phyloP scores from a whole-genome alignment of 2,797 vertebrate species.

The Enteromius afrohamiltoni region DNA sequence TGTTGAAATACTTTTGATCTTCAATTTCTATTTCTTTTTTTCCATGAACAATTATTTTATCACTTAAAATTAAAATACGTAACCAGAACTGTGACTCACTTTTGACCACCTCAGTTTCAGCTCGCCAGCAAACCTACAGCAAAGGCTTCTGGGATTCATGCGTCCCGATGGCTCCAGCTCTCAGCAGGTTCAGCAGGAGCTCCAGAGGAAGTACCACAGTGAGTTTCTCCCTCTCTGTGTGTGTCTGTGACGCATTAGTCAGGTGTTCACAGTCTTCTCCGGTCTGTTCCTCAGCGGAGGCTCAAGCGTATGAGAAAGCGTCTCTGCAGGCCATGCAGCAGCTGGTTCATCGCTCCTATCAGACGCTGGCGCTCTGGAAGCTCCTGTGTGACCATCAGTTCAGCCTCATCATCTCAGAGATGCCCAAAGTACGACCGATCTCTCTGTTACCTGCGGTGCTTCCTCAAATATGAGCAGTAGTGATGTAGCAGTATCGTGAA shows the following conservation, averaged over 20 bases:
- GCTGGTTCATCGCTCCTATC: constrained; percentile 90
- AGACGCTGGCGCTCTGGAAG: constrained; percentile 94
- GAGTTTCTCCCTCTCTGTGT: constrained; percentile 57
- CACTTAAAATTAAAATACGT: background rate
- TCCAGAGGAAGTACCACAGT: constrained; percentile 96
- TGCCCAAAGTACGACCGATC: constrained; percentile 86
- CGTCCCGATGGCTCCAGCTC: constrained; percentile 88
- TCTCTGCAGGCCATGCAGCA: constrained; percentile 95
- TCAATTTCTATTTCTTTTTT: background rate
- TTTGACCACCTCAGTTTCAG: constrained; percentile 76
- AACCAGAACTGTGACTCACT: background rate
- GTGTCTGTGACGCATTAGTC: background rate
- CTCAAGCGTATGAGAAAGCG: constrained; percentile 90
- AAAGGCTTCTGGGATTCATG: constrained; percentile 91
- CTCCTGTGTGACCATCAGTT: constrained; percentile 96
- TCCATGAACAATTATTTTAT: background rate
- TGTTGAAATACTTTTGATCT: background rate
- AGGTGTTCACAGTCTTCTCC: background rate
- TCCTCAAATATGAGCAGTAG: background rate
- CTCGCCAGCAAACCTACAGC: constrained; percentile 90
- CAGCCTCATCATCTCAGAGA: constrained; percentile 88
- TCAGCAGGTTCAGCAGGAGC: constrained; percentile 96
- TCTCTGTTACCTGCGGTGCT: background rate
- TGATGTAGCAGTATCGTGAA: too few species aligned
- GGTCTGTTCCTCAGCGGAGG: constrained; percentile 79